Evolutionary conservation across 2,797 vertebrate species (phyloP), one percentile per base, ranked within the genome.

Genomic region (Gymnopithys bicolor): DNA sequence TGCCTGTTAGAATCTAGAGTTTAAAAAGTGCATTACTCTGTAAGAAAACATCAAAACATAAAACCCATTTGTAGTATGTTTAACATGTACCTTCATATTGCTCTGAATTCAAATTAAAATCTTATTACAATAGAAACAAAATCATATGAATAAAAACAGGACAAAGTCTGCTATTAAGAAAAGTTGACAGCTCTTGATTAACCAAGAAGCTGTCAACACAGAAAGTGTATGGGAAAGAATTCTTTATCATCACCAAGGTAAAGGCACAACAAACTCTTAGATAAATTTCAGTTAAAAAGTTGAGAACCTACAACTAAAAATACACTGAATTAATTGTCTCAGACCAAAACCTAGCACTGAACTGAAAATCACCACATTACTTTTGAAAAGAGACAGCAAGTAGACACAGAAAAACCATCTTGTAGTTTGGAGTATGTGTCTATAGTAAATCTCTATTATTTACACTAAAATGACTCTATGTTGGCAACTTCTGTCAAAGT

Each of bases 381-480:
- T 94, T 94, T 95, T 94, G 59, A 73, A n/a, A 89, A 84, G 39
- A 84, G 37, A 69, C 69, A n/a, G 39, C 30, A 92, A 91, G 53
- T 27, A 94, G 84, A 74, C 45, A 85, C 75, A 69, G 93, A 85
- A 92, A 23, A 19, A 5, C 3, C 7, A 35, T 67, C 46, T 85
- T 18, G 67, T 69, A 89, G 35, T 56, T 37, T 73, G 83, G 67
- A 69, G 48, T 58, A 74, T 69, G 82, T 87, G 64, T 71, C 92
- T 87, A 45, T 58, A 48, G 69, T 69, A 56, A 46, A 46, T 46
- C 43, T n/a, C 43, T 64, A 45, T 25, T 46, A 25, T 46, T 64
- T 46, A 64, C 32, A 46, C 21, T 85, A 51, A 49, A 87, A 70
- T 19, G 58, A 74, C 71, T 78, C 89, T 87, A 56, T 94, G 49